Base-by-base conservation (phyloP, 2,888 invertebrate species). In the Blastobasis lacticolella region DNA sequence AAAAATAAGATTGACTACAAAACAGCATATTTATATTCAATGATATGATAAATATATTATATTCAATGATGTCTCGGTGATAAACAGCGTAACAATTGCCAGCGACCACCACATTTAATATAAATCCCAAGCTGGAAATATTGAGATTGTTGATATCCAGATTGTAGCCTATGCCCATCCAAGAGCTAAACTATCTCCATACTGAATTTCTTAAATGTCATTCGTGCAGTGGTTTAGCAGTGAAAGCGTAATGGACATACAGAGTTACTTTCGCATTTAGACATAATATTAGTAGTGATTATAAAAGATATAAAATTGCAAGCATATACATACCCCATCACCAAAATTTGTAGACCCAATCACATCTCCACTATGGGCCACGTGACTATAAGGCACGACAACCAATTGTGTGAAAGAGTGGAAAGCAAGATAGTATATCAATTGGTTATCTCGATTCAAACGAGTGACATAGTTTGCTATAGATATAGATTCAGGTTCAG, bases 371-470 rank as follows among this genome's bases (percentile, higher is more conserved):
- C 57, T 57, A 9, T 54, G 61, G 7, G 40, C 49, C 0, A 80
- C 63, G 51, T 88, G 78, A 48, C 90, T 90, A 56, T 85, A 89
- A 0, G 90, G 89, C n/a, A 90, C 62, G 6, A 90, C 61, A 7
- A 90, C 71, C 38, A 88, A 66, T 56, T 91, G 91, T 0, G 90
- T 84, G 63, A 81, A 91, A 0, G 91, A 90, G 67, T 92, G 92
- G 54, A 91, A 81, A 0, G 89, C 84, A 4, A 91, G 66, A 60
- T 90, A 91, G 51, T 89, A 84, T 0, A 87, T 71, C 0, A 88
- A 56, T 1, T 66, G 57, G 5, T 79, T 77, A 52, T 63, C 56
- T 0, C 57, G 43, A 0, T 63, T 63, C 2, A 85, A 56, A 3
- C 42, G 51, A 0, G 52, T 46, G 0, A 88, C 76, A 57, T 86